These are phyloP conservation scores for Peromyscus attwateri DNA, from an alignment of 2,797 vertebrate genomes.

Conservation along the genomic window DNA sequence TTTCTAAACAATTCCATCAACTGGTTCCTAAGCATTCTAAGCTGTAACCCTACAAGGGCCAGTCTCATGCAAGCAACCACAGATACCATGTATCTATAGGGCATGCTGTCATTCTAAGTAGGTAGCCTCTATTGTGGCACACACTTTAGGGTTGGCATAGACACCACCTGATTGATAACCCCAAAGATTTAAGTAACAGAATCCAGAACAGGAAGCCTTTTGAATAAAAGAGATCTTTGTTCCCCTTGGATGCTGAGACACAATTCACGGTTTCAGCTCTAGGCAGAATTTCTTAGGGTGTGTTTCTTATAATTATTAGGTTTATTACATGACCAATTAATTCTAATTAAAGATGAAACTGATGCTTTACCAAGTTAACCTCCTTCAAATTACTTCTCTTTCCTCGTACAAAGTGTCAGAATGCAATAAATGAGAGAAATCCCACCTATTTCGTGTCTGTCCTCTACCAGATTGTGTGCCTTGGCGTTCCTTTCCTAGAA, in stretches of 20 bases:
- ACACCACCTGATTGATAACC: neutral
- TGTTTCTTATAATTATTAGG: slow-evolving; percentile 47
- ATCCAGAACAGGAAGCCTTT: neutral
- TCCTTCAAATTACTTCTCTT: slow-evolving; percentile 63
- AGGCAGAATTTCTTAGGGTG: slow-evolving; percentile 34
- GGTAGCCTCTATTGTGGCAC: neutral
- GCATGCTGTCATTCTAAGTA: neutral
- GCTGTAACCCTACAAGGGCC: neutral
- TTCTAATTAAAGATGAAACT: slow-evolving; percentile 47
- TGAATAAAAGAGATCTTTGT: slow-evolving; percentile 25
- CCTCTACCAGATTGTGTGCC: neutral
- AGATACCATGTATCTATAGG: neutral
- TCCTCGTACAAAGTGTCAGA: slow-evolving; percentile 28
- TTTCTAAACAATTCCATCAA: neutral
- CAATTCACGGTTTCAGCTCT: slow-evolving; percentile 1
- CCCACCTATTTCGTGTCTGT: slow-evolving; percentile 36
- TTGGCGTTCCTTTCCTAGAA: slow-evolving; percentile 26
- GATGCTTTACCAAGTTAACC: slow-evolving; percentile 36
- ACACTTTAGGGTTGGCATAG: neutral
- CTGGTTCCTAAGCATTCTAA: neutral
- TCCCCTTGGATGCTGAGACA: slow-evolving; percentile 20
- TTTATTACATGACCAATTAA: slow-evolving; percentile 61
- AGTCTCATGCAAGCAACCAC: neutral
- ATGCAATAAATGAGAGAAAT: slow-evolving; percentile 65
- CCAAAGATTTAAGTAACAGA: slow-evolving; percentile 26